Conservation (phyloP, 64 coral and sea anemone species). For the Orbicella faveolata region DNA sequence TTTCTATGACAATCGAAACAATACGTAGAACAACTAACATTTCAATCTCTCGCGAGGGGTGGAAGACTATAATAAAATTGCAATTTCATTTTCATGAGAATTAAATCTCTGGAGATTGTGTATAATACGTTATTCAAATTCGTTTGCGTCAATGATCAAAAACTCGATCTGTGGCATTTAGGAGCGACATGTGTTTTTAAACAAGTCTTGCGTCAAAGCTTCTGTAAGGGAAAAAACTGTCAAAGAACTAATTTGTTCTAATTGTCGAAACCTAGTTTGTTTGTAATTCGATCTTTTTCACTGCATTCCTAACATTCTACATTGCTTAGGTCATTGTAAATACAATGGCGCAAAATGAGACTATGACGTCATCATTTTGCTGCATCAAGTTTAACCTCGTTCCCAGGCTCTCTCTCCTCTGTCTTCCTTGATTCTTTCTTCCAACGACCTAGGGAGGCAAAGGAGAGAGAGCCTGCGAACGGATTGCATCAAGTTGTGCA, state of each 20-base stretch:
- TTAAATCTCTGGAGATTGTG: conserved; percentile 5
- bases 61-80: background rate
- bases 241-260: background rate
- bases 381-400: no score
- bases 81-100: background rate
- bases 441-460: no score
- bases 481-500: no score
- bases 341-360: background rate
- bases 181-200: background rate
- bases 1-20: background rate
- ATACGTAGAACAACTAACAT: background rate
- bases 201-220: background rate
- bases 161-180: no score
- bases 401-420: no score
- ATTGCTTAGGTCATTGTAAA: background rate
- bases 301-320: conserved; percentile 1
- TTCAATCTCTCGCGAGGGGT: background rate
- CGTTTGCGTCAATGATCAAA: background rate
- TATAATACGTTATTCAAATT: background rate
- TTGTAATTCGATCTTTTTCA: background rate
- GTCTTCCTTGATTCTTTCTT: no score
- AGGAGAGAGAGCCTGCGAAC: no score
- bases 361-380: background rate
- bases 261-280: conserved; percentile 21
- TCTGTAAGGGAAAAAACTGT: background rate